Base-by-base conservation (phyloP, 2,888 invertebrate species). In the Pachycephus smyrnensis region DNA sequence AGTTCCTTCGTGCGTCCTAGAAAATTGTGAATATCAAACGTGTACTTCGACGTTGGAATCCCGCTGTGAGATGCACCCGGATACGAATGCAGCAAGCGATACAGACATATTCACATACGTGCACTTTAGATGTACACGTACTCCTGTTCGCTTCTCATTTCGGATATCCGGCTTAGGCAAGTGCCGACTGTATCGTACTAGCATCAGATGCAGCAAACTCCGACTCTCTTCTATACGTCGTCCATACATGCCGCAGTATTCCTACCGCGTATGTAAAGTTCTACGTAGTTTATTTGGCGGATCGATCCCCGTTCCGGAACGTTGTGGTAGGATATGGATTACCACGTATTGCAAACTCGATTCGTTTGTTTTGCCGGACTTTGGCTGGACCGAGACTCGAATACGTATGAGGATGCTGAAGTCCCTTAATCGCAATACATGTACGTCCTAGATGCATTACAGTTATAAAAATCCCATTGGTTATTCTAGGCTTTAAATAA, bases 151-250 rank as follows among this genome's bases (percentile, higher is more conserved):
- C 77, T 83, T 86, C 83, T 84, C 84, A 84, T 86, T 86, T 86
- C 85, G 85, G 85, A 85, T 87, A 88, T 87, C 86, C 87, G 86
- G 86, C 84, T 87, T 87, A 86, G 85, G 83, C 82, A 82, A 86
- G 82, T 81, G 80, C 81, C 82, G 79, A 86, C 86, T 84, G 82
- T 84, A 83, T 81, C 81, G 37, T 76, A 69, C 80, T 79, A 81
- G 82, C 82, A 87, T 84, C 83, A 82, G 81, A 82, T 82, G 83
- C 81, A 80, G 76, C 80, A 80, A 79, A 81, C 31, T 73, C 73
- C 69, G 68, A 71, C 79, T 76, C 40, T 31, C 40, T 33, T 37
- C 55, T 23, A 55, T 75, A 73, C 37, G 76, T 78, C 77, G 80
- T 80, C 78, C 78, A 76, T 79, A 79, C 79, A 83, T 73, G 68